Evolutionary conservation across 2,888 invertebrate species (phyloP), one percentile per base, ranked within the genome.

Genomic region (Synergus itoensis): DNA sequence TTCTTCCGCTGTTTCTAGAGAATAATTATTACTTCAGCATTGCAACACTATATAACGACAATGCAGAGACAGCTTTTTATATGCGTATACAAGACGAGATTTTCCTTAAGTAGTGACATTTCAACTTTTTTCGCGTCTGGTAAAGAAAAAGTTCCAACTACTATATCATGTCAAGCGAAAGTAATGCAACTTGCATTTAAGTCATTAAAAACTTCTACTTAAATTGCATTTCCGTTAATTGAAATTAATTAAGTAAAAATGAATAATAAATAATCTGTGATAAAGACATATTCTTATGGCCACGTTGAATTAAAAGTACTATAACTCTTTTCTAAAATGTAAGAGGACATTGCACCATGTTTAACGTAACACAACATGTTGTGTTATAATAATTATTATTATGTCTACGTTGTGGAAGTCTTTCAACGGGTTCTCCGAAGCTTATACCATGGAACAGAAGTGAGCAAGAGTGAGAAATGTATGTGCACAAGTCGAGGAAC

Each of bases 351-450:
- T 53, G 53, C 28, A n/a, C n/a, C 53, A 53, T 8, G 1, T 53
- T 53, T 2, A n/a, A 53, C 53, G 45, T n/a, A 73, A 73, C 73
- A 73, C 18, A 69, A 9, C 53, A 36, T 28, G 4, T 28, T 16
- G 16, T 69, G 69, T 41, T 9, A 43, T 18, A 67, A 43, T 28
- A 28, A 28, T 16, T 16, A n/a, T 73, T 73, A 73, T 73, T 73
- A 48, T 73, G 73, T 28, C 48, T 69, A 53, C 69, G 48, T 53
- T 69, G n/a, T 69, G 36, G 69, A 48, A 73, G 36, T 53, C 53
- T 73, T 48, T 73, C 4, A 73, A 53, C n/a, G 73, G 16, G 16
- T 53, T 73, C 53, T 73, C 36, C 36, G 28, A 53, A 69, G 9
- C 48, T 48, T 9, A 28, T 69, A 69, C n/a, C 36, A 69, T 16